phyloP scores from a whole-genome alignment of 2,797 vertebrate genomes.

The Smutsia gigantea region DNA sequence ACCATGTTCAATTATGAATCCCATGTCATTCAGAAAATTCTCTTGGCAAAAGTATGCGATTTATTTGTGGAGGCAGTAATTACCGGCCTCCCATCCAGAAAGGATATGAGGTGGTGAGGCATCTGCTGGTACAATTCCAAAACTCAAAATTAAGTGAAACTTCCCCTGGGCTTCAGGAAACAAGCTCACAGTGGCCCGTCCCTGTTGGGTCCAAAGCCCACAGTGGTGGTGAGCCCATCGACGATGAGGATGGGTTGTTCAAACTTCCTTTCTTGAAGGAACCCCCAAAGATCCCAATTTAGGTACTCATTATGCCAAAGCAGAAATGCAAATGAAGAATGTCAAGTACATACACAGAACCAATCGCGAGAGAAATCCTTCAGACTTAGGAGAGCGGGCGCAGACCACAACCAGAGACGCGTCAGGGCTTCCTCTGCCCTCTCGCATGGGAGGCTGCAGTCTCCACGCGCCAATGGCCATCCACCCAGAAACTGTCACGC shows the following conservation, averaged over 20 bases:
- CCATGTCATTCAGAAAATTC: conserved; percentile 39
- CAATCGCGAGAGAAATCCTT: not conserved
- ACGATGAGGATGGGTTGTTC: not conserved
- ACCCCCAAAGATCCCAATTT: not conserved
- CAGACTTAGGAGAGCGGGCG: not conserved
- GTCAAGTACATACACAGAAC: not conserved
- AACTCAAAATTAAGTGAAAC: conserved; percentile 11
- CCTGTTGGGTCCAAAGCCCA: not conserved
- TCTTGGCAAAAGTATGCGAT: conserved; percentile 23
- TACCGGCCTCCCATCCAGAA: conserved; percentile 27
- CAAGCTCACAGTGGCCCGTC: not conserved
- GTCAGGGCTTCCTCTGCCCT: conserved; percentile 76
- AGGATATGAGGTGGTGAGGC: not conserved
- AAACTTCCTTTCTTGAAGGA: conserved; percentile 24
- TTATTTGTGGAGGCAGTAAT: conserved; percentile 57
- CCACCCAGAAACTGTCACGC: conserved; percentile 81
- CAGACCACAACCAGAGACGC: conserved; percentile 43
- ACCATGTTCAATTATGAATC: conserved; percentile 62
- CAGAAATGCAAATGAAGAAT: conserved; percentile 14
- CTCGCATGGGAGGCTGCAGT: conserved; percentile 70
- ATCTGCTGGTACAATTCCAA: conserved; percentile 38
- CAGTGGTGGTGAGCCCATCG: not conserved
- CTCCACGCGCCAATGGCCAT: conserved; percentile 74
- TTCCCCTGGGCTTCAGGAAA: conserved; percentile 39
- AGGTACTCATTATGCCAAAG: not conserved